Conservation (phyloP, 2,797 vertebrate species). For the Falco columbarius region DNA sequence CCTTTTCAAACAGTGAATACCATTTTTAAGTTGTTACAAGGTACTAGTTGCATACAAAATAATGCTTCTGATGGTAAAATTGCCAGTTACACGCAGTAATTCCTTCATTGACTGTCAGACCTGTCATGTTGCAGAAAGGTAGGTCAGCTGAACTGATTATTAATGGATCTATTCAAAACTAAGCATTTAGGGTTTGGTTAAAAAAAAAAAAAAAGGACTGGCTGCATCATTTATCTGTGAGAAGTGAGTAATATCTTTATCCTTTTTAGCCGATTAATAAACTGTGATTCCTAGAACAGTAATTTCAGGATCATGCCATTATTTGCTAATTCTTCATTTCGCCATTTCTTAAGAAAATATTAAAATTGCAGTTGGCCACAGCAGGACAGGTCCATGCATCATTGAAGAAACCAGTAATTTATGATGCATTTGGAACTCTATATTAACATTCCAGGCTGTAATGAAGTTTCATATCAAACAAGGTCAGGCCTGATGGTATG, state of each 20-base stretch:
- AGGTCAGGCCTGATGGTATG: slow-evolving; percentile 60
- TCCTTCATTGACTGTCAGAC: slow-evolving; percentile 39
- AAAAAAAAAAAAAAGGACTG: background rate
- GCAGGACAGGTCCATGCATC: slow-evolving; percentile 68
- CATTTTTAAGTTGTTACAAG: slow-evolving; percentile 7
- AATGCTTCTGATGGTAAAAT: slow-evolving; percentile 48
- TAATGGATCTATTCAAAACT: slow-evolving; percentile 31
- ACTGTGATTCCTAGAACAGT: slow-evolving; percentile 37
- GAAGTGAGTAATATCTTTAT: slow-evolving; percentile 8
- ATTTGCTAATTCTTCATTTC: slow-evolving; percentile 66
- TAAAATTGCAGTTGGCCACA: slow-evolving; percentile 20
- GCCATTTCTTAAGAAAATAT: slow-evolving; percentile 50
- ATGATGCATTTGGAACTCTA: slow-evolving; percentile 50
- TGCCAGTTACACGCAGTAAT: background rate
- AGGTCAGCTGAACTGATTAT: slow-evolving; percentile 2
- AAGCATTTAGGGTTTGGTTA: background rate
- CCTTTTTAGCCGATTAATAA: slow-evolving; percentile 31
- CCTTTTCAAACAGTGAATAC: background rate
- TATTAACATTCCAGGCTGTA: slow-evolving; percentile 62
- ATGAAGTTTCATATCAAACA: slow-evolving; percentile 63
- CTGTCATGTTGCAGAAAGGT: background rate
- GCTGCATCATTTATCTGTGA: background rate
- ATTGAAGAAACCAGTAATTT: slow-evolving; percentile 63
- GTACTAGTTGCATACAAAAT: background rate
- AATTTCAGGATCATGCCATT: slow-evolving; percentile 48